Percentiles rank a stretch among this genome's conserved stretches.
Conservation (phyloP, 64 coral and sea anemone genomes). For the Porites australiensis region DNA sequence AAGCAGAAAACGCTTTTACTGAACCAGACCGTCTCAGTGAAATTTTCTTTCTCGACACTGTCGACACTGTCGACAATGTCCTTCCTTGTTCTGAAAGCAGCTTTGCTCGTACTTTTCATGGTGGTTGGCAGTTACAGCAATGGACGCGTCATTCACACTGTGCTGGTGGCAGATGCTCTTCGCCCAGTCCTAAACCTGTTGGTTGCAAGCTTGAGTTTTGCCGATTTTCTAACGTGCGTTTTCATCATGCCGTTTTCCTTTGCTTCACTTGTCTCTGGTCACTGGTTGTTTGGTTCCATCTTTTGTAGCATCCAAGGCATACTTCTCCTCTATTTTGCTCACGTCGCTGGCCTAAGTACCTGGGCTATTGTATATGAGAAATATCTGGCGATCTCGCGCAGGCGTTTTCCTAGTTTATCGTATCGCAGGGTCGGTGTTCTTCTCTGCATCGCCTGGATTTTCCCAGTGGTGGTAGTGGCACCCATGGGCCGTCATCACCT, state of each 20-base stretch:
- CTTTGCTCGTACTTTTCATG: neutral
- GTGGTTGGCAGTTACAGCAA: neutral
- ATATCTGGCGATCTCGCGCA: conserved; percentile 7
- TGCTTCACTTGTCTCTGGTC: neutral
- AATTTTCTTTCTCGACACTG: too few species aligned
- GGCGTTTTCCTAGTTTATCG: conserved; percentile 22
- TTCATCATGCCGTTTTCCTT: neutral
- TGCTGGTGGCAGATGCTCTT: neutral
- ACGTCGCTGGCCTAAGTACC: neutral
- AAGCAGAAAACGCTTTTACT: too few species aligned
- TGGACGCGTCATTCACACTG: conserved; percentile 14
- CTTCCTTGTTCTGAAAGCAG: neutral
- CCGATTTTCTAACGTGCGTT: neutral
- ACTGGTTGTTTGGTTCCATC: neutral
- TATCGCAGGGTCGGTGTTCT: too few species aligned
- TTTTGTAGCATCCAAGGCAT: neutral
- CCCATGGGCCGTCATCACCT: neutral
- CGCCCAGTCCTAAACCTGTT: conserved; percentile 5
- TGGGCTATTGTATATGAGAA: neutral
- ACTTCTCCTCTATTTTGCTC: neutral
- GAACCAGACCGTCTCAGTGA: too few species aligned
- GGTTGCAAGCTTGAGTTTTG: neutral
- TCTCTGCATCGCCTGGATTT: neutral
- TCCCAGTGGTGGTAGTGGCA: neutral
- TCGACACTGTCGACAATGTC: too few species aligned